Conservation (phyloP, 1,140 invertebrate species). For the Neoseiulus cucumeris region DNA sequence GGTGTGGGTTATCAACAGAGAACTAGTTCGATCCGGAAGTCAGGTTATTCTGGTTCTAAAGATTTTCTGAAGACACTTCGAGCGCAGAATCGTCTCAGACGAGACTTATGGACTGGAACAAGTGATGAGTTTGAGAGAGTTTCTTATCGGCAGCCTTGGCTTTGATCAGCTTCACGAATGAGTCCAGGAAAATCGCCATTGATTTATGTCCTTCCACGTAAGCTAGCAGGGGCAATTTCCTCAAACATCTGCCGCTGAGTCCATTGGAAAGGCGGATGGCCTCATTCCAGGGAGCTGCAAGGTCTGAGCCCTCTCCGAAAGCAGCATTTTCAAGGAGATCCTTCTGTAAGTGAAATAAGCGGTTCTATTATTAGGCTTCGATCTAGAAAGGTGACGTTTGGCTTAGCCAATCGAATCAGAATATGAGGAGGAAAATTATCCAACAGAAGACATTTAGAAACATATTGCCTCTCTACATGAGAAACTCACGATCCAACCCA, state of each 20-base stretch:
- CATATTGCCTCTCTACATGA: constrained; percentile 11
- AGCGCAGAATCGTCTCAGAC: background rate
- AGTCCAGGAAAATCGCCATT: background rate
- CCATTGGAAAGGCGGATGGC: constrained; percentile 28
- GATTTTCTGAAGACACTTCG: no score
- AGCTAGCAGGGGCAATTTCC: constrained; percentile 71
- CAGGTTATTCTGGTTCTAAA: no score
- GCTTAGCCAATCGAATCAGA: no score
- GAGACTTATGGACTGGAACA: constrained; percentile 9
- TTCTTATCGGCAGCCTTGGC: background rate
- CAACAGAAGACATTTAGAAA: background rate
- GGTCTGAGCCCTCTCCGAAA: background rate
- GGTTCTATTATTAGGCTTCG: no score
- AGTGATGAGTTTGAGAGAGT: background rate
- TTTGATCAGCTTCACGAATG: background rate
- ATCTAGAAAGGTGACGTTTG: no score
- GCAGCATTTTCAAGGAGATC: background rate
- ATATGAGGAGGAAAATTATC: no score
- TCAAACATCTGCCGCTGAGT: constrained; percentile 58
- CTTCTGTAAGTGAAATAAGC: background rate
- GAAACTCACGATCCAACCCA: constrained; percentile 27
- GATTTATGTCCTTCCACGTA: background rate
- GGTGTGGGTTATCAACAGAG: no score
- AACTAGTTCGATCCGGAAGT: no score
- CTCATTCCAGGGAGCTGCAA: background rate